These are phyloP conservation scores for Pteruthius melanotis DNA, from an alignment of 2,113 vertebrate species.

Conservation along the genomic window DNA sequence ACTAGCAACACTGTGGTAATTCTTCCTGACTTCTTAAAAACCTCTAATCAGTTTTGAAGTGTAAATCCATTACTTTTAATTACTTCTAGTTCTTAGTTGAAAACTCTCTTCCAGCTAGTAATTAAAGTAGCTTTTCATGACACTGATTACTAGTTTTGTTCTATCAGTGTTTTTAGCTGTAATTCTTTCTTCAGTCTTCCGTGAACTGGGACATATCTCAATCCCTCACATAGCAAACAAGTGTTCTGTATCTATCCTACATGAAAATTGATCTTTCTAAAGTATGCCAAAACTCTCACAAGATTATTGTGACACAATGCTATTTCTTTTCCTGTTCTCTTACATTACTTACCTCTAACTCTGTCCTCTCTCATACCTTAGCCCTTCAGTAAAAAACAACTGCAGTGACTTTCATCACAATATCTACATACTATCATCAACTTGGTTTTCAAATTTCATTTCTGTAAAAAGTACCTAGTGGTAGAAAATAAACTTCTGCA, in stretches of 20 bases:
- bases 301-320: not conserved
- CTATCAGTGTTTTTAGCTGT: not conserved
- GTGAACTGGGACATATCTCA: not conserved
- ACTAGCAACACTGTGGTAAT: not conserved
- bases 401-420: not conserved
- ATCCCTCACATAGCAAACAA: not conserved
- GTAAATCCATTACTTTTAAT: not conserved
- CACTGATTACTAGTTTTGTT: not conserved
- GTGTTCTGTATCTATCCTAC: not conserved
- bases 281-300: not conserved
- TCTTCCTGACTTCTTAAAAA: not conserved
- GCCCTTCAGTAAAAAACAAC: not conserved
- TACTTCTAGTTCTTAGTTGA: not conserved
- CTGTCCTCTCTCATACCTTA: not conserved
- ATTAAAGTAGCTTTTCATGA: not conserved
- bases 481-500: not conserved
- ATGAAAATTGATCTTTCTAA: not conserved
- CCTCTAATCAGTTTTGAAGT: not conserved
- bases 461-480: not conserved
- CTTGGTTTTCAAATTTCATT: not conserved
- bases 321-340: not conserved
- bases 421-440: not conserved
- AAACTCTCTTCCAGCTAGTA: not conserved
- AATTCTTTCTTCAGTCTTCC: not conserved
- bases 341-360: not conserved